Evolutionary conservation across 2,797 vertebrate species (phyloP).

Genomic region (Bradypodion ventrale): DNA sequence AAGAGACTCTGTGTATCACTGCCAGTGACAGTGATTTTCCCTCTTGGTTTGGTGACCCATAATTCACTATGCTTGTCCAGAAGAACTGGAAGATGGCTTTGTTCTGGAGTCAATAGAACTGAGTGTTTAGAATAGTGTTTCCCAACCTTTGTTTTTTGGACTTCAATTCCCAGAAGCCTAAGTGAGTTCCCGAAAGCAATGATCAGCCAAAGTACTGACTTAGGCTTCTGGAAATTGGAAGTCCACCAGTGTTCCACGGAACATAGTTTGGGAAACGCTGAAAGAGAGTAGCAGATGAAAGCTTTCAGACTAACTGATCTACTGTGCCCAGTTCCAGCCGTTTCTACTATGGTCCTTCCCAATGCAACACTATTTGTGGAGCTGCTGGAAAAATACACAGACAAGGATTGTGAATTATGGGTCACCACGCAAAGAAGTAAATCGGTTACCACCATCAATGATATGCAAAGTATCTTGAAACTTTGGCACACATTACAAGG

Average conservation of each 20-base stretch:
- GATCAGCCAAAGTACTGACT: no score
- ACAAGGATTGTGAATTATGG: constrained; percentile 89
- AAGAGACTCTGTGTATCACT: no score
- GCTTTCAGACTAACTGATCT: constrained; percentile 79
- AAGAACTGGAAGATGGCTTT: constrained; percentile 68
- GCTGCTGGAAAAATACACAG: constrained; percentile 92
- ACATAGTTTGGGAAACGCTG: no score
- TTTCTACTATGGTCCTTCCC: constrained; percentile 83
- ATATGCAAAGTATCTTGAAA: constrained; percentile 93
- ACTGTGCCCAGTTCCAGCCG: constrained; percentile 81
- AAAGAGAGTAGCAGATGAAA: constrained; percentile 73
- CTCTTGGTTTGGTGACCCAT: no score
- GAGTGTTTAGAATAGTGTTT: constrained; percentile 68
- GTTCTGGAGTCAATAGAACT: constrained; percentile 70
- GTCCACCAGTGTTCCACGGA: no score
- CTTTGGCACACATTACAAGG: constrained; percentile 96
- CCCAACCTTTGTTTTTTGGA: no score
- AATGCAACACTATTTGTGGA: constrained; percentile 87
- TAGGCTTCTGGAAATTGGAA: no score
- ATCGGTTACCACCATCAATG: constrained; percentile 91
- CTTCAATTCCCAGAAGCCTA: no score
- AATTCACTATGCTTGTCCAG: constrained; percentile 51
- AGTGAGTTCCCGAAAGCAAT: no score
- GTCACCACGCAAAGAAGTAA: constrained; percentile 90
- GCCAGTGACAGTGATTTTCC: no score